phyloP scores from a whole-genome alignment of 2,113 vertebrate genomes.

The Hoplias malabaricus region DNA sequence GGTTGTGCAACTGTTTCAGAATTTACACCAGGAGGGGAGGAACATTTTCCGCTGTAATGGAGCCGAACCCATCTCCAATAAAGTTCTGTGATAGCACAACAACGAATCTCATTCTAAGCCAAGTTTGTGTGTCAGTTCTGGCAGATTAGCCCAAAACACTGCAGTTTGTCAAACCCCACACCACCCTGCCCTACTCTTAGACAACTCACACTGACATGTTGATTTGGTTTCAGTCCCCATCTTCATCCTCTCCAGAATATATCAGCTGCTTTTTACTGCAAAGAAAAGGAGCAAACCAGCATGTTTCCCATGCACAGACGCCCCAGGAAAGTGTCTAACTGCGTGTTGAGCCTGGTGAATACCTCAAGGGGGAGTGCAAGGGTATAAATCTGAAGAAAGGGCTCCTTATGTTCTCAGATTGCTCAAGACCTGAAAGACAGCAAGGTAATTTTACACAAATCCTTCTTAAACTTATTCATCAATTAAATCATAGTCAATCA shows the following conservation, averaged over 20 bases:
- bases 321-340: not conserved
- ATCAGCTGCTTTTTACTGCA: not conserved
- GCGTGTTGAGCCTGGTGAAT: not conserved
- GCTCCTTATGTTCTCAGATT: slow-evolving; percentile 10
- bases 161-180: slow-evolving; percentile 3
- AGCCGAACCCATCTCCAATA: not conserved
- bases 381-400: slow-evolving; percentile 26
- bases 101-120: slow-evolving; percentile 3
- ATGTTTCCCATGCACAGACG: not conserved
- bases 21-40: not conserved
- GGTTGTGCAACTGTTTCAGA: not conserved
- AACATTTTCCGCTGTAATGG: not conserved
- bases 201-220: not conserved
- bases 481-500: not conserved
- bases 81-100: not conserved
- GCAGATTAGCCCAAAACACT: not conserved
- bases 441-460: slow-evolving; percentile 5
- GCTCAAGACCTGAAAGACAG: not conserved
- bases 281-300: not conserved
- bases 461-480: too few species aligned
- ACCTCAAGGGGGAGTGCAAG: slow-evolving; percentile 2
- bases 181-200: not conserved
- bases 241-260: not conserved
- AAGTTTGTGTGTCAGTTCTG: not conserved
- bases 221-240: not conserved